Conservation (phyloP, 2,888 invertebrate species). For the Drosophila borborema region DNA sequence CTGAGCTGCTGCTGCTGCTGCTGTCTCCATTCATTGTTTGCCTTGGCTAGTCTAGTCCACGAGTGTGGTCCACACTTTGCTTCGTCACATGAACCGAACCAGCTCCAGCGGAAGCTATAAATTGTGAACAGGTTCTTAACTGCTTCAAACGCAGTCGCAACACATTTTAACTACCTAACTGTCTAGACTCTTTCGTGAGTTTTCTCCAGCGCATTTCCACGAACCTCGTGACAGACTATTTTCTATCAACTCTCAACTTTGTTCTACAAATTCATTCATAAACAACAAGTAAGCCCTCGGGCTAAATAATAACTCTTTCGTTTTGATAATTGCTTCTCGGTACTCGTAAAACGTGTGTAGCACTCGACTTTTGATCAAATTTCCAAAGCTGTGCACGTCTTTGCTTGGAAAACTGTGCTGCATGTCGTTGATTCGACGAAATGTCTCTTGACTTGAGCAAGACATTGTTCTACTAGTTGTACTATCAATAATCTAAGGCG, state of each 20-base stretch:
- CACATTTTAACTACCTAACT: constrained; percentile 31
- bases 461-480: constrained; percentile 45
- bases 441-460: constrained; percentile 51
- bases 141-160: constrained; percentile 46
- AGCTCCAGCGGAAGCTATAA: constrained; percentile 71
- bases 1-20: constrained; percentile 11
- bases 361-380: constrained; percentile 42
- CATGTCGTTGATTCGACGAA: constrained; percentile 58
- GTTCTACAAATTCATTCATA: constrained; percentile 62
- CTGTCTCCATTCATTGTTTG: constrained; percentile 34
- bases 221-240: constrained; percentile 42
- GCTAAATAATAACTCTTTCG: constrained; percentile 66
- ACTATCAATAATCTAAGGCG: constrained; percentile 48
- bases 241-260: constrained; percentile 29
- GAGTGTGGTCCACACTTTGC: constrained; percentile 54
- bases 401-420: constrained; percentile 56
- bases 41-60: not conserved
- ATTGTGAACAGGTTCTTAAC: constrained; percentile 66
- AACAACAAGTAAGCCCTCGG: constrained; percentile 32
- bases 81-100: constrained; percentile 25
- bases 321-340: constrained; percentile 60
- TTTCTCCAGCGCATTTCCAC: constrained; percentile 55
- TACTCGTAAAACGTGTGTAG: constrained; percentile 67
- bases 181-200: constrained; percentile 33
- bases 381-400: constrained; percentile 61